These are phyloP conservation scores for Phylloscopus whistleri DNA, from an alignment of 2,113 vertebrate species.

Conservation along the genomic window DNA sequence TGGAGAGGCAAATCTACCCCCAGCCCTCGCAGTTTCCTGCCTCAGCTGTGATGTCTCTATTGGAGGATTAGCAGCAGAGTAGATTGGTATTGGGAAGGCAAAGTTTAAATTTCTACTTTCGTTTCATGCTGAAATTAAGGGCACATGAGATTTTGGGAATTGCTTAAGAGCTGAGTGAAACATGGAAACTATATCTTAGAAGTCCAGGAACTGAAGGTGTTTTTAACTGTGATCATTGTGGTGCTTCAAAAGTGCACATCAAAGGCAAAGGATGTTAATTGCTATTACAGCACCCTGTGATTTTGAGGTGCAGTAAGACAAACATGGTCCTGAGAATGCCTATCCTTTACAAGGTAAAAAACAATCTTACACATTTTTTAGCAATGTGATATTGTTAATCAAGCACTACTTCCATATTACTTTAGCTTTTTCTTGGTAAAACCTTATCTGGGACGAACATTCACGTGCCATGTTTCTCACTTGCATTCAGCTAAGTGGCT, in stretches of 20 bases:
- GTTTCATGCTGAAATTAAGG: not conserved
- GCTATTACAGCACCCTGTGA: not conserved
- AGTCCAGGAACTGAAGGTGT: not conserved
- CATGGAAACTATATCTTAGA: rapidly evolving
- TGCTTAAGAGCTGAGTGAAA: not conserved
- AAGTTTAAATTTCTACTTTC: not conserved
- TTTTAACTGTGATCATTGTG: not conserved
- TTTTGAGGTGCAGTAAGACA: not conserved
- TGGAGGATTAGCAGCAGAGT: not conserved
- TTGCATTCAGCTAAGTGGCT: not conserved
- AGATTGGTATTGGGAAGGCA: not conserved
- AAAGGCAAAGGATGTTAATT: not conserved
- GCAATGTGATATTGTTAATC: not conserved
- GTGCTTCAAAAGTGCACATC: not conserved
- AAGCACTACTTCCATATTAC: not conserved
- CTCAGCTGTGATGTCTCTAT: not conserved
- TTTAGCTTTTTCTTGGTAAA: not conserved
- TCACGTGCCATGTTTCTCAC: not conserved
- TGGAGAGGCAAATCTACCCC: not conserved
- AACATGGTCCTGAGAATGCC: not conserved
- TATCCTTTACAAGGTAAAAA: not conserved
- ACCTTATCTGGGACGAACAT: not conserved
- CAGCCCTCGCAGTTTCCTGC: not conserved
- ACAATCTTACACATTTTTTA: not conserved
- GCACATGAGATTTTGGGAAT: not conserved